These are phyloP conservation scores for Chrysolina americana DNA, from an alignment of 2,888 invertebrate species.

Conservation along the genomic window DNA sequence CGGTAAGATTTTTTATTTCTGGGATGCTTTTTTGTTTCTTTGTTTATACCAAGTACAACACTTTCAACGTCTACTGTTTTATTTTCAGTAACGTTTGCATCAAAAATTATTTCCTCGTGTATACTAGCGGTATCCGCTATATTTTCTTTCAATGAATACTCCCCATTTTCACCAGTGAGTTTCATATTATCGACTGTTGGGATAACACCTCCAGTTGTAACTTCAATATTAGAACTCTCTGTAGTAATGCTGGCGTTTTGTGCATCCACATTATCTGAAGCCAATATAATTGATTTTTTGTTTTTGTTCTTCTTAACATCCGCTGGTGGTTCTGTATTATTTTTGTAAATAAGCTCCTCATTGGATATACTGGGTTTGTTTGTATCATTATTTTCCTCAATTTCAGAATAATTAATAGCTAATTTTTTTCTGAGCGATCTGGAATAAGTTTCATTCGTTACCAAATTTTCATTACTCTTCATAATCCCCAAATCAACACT, in stretches of 20 bases:
- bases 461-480: not conserved
- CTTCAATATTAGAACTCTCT: not conserved
- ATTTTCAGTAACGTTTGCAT: not conserved
- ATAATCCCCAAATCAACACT: not conserved
- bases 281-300: not conserved
- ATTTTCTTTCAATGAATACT: not conserved
- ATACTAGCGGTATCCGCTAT: not conserved
- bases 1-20: slow-evolving; percentile 22
- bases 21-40: not conserved
- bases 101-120: not conserved
- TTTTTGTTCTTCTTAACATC: not conserved
- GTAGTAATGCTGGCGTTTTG: not conserved
- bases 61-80: not conserved
- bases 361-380: not conserved
- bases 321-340: slow-evolving; percentile 1
- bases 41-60: not conserved
- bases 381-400: slow-evolving; percentile 29
- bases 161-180: not conserved
- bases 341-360: slow-evolving; percentile 1
- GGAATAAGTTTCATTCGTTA: not conserved
- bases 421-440: slow-evolving; percentile 36
- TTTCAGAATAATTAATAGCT: slow-evolving; percentile 35
- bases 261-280: not conserved
- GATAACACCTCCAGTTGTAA: not conserved
- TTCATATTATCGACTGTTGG: not conserved